phyloP scores from a whole-genome alignment of 1,140 invertebrate species.

The Yoshiicerus persimilis region DNA sequence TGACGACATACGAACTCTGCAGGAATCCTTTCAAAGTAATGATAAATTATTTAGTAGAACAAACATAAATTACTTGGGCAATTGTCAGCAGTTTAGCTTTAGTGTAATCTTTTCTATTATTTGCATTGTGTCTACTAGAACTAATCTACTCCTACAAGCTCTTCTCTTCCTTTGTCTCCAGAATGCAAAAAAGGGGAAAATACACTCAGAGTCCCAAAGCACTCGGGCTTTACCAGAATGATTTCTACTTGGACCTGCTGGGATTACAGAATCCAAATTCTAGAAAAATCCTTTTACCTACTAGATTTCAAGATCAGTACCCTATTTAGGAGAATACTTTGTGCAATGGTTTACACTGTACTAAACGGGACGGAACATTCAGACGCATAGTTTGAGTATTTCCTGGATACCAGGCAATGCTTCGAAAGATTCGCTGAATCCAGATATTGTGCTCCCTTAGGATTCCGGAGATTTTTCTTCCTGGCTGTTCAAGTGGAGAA shows the following conservation, averaged over 20 bases:
- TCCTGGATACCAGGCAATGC: background rate
- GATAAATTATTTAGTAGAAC: background rate
- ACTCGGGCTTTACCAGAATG: background rate
- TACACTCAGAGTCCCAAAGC: background rate
- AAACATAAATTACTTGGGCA: background rate
- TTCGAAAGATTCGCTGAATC: background rate
- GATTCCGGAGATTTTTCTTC: background rate
- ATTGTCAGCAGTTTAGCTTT: background rate
- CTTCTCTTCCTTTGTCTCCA: background rate
- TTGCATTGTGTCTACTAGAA: background rate
- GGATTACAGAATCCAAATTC: background rate
- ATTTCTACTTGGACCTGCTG: background rate
- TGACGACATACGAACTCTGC: no score
- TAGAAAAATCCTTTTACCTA: background rate
- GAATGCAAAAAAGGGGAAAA: background rate
- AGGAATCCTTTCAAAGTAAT: no score
- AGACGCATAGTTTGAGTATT: no score
- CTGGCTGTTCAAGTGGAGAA: background rate
- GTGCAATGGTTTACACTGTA: background rate
- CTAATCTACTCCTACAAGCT: background rate
- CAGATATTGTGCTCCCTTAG: background rate
- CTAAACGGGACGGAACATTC: no score
- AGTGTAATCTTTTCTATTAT: background rate
- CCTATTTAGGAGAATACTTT: no score
- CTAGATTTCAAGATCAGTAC: background rate